Percentiles rank a stretch among this genome's conserved stretches.
These are phyloP conservation scores for Andrena flavipes DNA, from an alignment of 2,888 invertebrate species.

Conservation along the genomic window DNA sequence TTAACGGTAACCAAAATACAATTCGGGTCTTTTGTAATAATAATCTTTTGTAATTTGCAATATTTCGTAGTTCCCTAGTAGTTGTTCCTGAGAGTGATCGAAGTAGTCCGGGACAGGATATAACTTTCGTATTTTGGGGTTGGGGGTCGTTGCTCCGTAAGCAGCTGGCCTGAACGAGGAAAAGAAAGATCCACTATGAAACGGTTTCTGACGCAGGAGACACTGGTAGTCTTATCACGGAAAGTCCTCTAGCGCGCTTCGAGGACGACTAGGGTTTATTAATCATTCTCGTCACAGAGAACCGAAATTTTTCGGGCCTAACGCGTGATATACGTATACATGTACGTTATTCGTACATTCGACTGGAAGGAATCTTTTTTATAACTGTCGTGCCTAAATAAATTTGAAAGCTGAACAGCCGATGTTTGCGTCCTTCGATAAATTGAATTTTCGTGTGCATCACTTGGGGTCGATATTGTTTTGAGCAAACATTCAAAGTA, in stretches of 20 bases:
- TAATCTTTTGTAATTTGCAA: too few species aligned
- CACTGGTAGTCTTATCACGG: slow-evolving; percentile 6
- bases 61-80: neutral
- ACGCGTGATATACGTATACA: slow-evolving; percentile 15
- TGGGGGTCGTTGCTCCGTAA: slow-evolving; percentile 9
- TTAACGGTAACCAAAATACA: too few species aligned
- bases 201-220: slow-evolving; percentile 10
- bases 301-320: slow-evolving; percentile 13
- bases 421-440: neutral
- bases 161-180: neutral
- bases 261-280: slow-evolving; percentile 15
- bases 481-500: neutral
- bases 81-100: neutral
- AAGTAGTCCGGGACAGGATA: neutral
- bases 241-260: neutral
- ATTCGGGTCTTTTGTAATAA: too few species aligned
- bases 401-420: neutral
- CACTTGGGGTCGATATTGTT: neutral
- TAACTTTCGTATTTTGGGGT: neutral
- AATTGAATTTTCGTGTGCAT: slow-evolving; percentile 1
- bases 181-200: neutral
- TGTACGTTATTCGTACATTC: slow-evolving; percentile 5
- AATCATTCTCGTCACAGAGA: slow-evolving; percentile 46
- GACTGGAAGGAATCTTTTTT: neutral
- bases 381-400: neutral